These are phyloP conservation scores for Papilio demoleus DNA, from an alignment of 2,888 invertebrate species.

Conservation along the genomic window DNA sequence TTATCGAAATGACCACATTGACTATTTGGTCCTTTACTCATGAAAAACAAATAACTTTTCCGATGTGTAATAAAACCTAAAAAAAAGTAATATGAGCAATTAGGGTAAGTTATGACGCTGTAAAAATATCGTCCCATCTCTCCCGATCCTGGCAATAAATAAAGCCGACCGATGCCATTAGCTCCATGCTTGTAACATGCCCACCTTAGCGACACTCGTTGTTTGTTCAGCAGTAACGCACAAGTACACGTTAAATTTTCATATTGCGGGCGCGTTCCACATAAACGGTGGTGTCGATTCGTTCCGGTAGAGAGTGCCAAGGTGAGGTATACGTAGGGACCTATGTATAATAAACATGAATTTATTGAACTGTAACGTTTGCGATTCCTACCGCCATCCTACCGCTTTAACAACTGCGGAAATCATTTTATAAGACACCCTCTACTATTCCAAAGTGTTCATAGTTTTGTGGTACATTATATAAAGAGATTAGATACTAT, in stretches of 20 bases:
- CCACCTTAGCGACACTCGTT: constrained; percentile 60
- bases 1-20: background rate
- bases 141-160: constrained; percentile 65
- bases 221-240: constrained; percentile 65
- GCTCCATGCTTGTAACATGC: constrained; percentile 69
- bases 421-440: background rate
- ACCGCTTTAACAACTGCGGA: constrained; percentile 46
- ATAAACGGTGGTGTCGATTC: constrained; percentile 69
- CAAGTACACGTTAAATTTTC: constrained; percentile 71
- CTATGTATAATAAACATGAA: constrained; percentile 78
- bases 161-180: constrained; percentile 69
- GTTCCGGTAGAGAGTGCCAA: constrained; percentile 72
- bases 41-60: constrained; percentile 11
- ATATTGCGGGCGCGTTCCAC: constrained; percentile 62
- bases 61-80: constrained; percentile 51
- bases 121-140: constrained; percentile 54
- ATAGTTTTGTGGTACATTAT: too few species aligned
- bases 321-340: constrained; percentile 55
- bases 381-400: constrained; percentile 75
- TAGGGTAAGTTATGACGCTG: constrained; percentile 52
- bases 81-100: constrained; percentile 59
- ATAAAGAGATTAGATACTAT: too few species aligned
- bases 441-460: too few species aligned
- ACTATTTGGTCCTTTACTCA: background rate
- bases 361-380: constrained; percentile 79